Conservation (phyloP, 2,113 vertebrate species). For the human (Homo sapiens) region GRCh38 chr3:190289501-190290000, state of each 20-base stretch:
- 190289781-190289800: background rate
- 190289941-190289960: background rate
- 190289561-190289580: background rate
- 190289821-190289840: background rate
- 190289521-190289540: background rate
- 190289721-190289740: background rate
- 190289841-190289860: background rate
- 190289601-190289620: background rate
- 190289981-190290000: background rate
- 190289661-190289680: background rate
- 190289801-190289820: background rate
- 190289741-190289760: background rate
- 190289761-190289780: background rate
- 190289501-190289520: background rate
- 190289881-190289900: background rate
- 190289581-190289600: background rate
- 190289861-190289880: background rate
- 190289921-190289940: background rate
- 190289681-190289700: background rate
- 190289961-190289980: background rate
- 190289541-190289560: background rate
- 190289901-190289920: background rate
- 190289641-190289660: background rate
- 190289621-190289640: background rate
- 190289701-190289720: background rate